Evolutionary conservation across 23 tunicate species (phyloP).

Genomic region (Halocynthia aurantium): DNA sequence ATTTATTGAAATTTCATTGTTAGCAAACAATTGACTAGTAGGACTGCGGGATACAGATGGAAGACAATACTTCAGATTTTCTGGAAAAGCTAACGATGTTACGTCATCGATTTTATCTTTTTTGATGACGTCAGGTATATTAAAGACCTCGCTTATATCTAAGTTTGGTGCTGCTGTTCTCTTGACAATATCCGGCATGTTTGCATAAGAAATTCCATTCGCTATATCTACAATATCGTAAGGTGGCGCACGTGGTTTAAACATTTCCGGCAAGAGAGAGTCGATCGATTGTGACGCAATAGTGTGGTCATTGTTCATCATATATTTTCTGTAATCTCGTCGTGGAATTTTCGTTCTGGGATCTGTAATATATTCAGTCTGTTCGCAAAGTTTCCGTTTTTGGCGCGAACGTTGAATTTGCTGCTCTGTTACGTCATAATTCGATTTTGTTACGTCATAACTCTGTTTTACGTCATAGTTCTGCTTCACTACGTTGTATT

Average conservation of each 20-base stretch:
- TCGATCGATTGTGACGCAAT: background rate
- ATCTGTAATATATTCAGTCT: background rate
- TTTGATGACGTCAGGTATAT: background rate
- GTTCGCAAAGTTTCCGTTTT: slow-evolving; percentile 3
- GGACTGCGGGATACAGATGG: slow-evolving; percentile 9
- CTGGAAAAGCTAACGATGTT: background rate
- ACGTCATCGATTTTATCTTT: slow-evolving; percentile 1
- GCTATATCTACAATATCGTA: background rate
- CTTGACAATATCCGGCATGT: background rate
- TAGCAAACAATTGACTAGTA: no score
- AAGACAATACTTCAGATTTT: background rate
- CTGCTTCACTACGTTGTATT: no score
- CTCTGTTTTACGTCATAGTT: slow-evolving; percentile 3
- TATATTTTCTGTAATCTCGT: background rate
- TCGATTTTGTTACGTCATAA: background rate
- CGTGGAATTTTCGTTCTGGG: slow-evolving; percentile 1
- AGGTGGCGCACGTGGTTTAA: background rate
- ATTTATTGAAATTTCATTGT: no score
- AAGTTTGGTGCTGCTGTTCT: background rate
- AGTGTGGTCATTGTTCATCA: background rate
- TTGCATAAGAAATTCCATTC: background rate
- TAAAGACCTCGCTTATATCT: background rate
- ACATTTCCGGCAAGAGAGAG: background rate
- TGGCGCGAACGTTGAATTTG: background rate
- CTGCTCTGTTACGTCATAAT: background rate